A percentile compares a stretch with the other conserved stretches of the same genome.
phyloP scores from a whole-genome alignment of 2,888 invertebrate genomes.

The Eudemis profundana region DNA sequence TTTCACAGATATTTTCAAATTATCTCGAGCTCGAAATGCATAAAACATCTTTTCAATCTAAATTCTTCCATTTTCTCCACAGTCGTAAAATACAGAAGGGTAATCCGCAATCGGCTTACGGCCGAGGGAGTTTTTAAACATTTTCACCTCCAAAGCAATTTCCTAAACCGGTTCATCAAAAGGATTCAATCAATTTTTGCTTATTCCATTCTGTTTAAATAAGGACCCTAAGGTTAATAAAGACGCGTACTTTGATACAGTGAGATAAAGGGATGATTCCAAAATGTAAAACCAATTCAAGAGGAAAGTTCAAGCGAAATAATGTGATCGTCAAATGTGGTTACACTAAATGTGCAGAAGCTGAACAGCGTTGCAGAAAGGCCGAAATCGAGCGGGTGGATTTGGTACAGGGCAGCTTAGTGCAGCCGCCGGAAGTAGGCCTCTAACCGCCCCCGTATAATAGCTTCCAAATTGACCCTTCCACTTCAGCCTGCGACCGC shows the following conservation, averaged over 20 bases:
- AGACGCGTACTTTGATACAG: slow-evolving; percentile 1
- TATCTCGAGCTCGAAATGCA: slow-evolving; percentile 76
- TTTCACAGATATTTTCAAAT: slow-evolving; percentile 57
- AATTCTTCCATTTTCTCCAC: slow-evolving; percentile 74
- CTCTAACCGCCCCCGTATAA: slow-evolving; percentile 82
- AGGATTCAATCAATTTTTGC: slow-evolving; percentile 49
- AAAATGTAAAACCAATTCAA: slow-evolving; percentile 13
- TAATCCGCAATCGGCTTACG: slow-evolving; percentile 72
- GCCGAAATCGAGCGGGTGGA: slow-evolving; percentile 79
- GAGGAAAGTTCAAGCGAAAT: slow-evolving; percentile 27
- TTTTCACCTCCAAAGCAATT: slow-evolving; percentile 63
- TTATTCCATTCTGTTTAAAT: slow-evolving; percentile 44
- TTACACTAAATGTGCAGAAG: slow-evolving; percentile 58
- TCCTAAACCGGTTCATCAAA: slow-evolving; percentile 54
- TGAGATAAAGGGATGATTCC: not conserved
- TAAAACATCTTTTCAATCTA: slow-evolving; percentile 73
- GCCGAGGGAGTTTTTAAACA: slow-evolving; percentile 63
- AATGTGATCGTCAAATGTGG: slow-evolving; percentile 54
- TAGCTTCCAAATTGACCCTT: slow-evolving; percentile 83
- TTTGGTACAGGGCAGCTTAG: slow-evolving; percentile 80
- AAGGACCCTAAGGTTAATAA: slow-evolving; percentile 34
- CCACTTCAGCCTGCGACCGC: slow-evolving; percentile 66
- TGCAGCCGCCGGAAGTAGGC: slow-evolving; percentile 83
- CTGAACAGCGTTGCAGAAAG: slow-evolving; percentile 74
- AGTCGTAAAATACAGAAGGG: slow-evolving; percentile 72